A percentile compares a stretch with the other conserved stretches of the same genome.
phyloP scores from a whole-genome alignment of 2,113 vertebrate genomes.

The Gambusia holbrooki region DNA sequence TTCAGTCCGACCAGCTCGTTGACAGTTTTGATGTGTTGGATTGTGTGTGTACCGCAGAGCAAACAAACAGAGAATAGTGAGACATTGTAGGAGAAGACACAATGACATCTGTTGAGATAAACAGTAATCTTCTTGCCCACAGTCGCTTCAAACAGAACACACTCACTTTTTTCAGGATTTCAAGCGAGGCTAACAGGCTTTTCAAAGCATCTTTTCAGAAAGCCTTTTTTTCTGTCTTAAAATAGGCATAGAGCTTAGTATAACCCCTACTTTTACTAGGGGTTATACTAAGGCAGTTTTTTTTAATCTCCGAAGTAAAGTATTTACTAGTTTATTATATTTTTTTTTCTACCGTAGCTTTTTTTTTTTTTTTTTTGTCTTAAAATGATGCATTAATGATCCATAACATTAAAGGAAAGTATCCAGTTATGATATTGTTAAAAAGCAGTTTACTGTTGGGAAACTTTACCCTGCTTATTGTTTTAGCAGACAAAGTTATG shows the following conservation, averaged over 20 bases:
- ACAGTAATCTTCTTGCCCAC: constrained; percentile 55
- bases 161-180: constrained; percentile 9
- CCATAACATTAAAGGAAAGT: too few species aligned
- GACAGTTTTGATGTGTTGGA: constrained; percentile 4
- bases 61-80: constrained; percentile 12
- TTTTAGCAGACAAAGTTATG: too few species aligned
- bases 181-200: background rate
- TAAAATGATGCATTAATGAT: too few species aligned
- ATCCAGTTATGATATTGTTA: too few species aligned
- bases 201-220: background rate
- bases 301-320: background rate
- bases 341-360: too few species aligned
- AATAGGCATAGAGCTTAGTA: background rate
- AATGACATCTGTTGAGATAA: constrained; percentile 49
- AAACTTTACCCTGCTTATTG: too few species aligned
- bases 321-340: too few species aligned
- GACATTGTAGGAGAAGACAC: constrained; percentile 7
- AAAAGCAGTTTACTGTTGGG: too few species aligned
- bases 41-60: constrained; percentile 12
- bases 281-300: background rate
- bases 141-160: constrained; percentile 17
- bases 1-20: constrained; percentile 23
- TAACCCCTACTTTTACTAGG: background rate
- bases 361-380: too few species aligned
- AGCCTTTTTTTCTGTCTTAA: background rate